These are phyloP conservation scores for Pteruthius melanotis DNA, from an alignment of 2,113 vertebrate genomes.

Conservation along the genomic window DNA sequence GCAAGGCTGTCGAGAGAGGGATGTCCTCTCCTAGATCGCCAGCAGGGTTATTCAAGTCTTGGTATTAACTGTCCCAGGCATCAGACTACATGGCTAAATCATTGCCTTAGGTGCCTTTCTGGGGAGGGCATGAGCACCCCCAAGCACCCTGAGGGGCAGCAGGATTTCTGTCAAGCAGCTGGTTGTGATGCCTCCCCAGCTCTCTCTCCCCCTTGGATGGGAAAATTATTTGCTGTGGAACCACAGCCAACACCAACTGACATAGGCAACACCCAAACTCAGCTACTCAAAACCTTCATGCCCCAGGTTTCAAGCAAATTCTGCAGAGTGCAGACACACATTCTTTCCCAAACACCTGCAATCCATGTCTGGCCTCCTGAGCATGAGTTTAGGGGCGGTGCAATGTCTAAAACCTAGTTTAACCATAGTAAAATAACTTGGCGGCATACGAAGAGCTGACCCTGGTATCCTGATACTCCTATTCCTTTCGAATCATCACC, in stretches of 20 bases:
- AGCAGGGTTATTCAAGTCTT: neutral
- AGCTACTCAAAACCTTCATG: neutral
- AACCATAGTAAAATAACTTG: neutral
- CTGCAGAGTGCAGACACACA: neutral
- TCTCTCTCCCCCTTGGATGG: neutral
- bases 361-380: neutral
- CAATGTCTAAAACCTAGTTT: neutral
- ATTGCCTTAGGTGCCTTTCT: neutral
- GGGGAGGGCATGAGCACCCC: neutral
- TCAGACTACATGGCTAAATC: neutral
- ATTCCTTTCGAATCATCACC: neutral
- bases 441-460: neutral
- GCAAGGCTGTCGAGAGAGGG: neutral
- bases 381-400: neutral
- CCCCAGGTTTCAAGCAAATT: neutral
- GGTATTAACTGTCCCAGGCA: neutral
- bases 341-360: neutral
- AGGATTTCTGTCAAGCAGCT: neutral
- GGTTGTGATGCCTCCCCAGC: neutral
- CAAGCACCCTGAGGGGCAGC: neutral
- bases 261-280: neutral
- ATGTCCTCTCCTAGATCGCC: neutral
- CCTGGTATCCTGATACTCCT: neutral
- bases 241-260: fast-evolving
- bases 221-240: neutral